Evolutionary conservation across 2,113 vertebrate genomes (phyloP).

Genomic region (Salvelinus fontinalis): DNA sequence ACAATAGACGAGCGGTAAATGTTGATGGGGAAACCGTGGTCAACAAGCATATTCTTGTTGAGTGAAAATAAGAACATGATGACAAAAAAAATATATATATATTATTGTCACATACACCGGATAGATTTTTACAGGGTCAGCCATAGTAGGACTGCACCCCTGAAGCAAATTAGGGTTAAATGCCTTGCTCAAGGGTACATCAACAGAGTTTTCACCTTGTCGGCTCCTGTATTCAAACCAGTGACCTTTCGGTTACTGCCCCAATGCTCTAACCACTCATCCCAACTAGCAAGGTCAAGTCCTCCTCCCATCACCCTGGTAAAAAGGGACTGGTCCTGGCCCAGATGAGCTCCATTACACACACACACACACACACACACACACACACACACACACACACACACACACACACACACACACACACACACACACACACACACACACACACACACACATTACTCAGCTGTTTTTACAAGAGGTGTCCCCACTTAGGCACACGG

Average conservation of each 20-base stretch:
- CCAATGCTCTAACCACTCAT: background rate
- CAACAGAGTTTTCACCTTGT: no score
- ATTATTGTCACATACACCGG: no score
- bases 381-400: background rate
- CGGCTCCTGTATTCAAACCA: no score
- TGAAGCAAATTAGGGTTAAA: no score
- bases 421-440: no score
- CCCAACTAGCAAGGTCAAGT: background rate
- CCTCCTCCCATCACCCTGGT: background rate
- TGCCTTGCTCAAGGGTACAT: no score
- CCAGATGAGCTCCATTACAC: slow-evolving; percentile 6
- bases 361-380: background rate
- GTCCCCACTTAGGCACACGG: slow-evolving; percentile 1
- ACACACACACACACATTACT: background rate
- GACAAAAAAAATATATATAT: background rate
- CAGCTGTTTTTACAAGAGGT: slow-evolving; percentile 16
- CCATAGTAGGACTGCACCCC: no score
- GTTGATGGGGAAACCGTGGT: no score
- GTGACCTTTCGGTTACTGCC: no score
- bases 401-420: slow-evolving; percentile 3
- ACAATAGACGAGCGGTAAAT: no score
- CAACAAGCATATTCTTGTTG: background rate
- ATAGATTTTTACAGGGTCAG: no score
- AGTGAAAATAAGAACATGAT: background rate
- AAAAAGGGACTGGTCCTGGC: background rate